Evolutionary conservation across 2,888 invertebrate genomes (phyloP), one percentile per base, ranked within the genome.

Genomic region (Chloromyia formosa): DNA sequence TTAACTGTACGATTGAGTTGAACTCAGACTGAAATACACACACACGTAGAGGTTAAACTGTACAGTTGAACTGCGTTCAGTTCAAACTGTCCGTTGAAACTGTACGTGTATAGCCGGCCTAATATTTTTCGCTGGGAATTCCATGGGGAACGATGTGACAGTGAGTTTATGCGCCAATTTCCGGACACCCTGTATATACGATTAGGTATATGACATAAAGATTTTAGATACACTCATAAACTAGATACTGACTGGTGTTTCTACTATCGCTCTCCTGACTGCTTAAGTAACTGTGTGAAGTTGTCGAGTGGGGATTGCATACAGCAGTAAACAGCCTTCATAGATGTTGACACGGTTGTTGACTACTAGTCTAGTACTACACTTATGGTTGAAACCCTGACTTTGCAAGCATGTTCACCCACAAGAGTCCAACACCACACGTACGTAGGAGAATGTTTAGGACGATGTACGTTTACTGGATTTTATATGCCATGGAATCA

Each of bases 401-500:
- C 66, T 66, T 66, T 66, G 66, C 22, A 12, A 49, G 20, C 45
- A 12, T n/a, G 66, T 22, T 12, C 66, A 22, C 45, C 42, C 49
- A 49, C 20, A 20, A 56, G 5, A 53, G 53, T n/a, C 14, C 35
- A 10, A 12, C 3, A n/a, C n/a, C n/a, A 14, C 12, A 9, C 23
- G 42, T 42, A 62, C 16, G 62, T n/a, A 7, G 62, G 7, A 7
- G 27, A 35, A 35, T 56, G 20, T 64, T 40, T 64, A 40, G 56
- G 27, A 35, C 71, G 18, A 71, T 71, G 58, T 58, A 66, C 71
- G 61, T 75, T 64, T 27, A 45, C 61, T 73, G 74, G 73, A 61
- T 4, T 35, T 58, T 74, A 69, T 75, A 68, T 75, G 75, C 75
- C 75, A 74, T 56, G 64, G 71, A 76, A 74, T 64, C 76, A 74